Conservation (phyloP, 2,797 vertebrate species). For the Antennarius maculatus region DNA sequence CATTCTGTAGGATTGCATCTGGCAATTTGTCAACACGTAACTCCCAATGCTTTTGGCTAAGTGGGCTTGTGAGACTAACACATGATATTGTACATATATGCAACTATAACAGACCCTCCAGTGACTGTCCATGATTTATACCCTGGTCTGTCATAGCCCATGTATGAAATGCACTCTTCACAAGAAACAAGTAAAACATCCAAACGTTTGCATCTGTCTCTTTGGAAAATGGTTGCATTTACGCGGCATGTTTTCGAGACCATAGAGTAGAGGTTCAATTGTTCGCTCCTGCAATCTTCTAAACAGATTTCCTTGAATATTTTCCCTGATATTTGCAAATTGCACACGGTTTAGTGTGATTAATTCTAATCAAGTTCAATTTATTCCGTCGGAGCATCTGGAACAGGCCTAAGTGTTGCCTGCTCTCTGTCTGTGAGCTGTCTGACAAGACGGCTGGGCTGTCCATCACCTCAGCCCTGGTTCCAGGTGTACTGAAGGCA, state of each 20-base stretch:
- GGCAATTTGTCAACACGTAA: constrained; percentile 33
- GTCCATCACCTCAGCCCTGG: constrained; percentile 73
- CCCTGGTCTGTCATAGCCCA: constrained; percentile 24
- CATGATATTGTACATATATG: constrained; percentile 8
- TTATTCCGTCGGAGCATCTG: constrained; percentile 84
- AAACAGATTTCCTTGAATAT: constrained; percentile 67
- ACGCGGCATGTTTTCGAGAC: constrained; percentile 23
- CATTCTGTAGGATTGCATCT: constrained; percentile 14
- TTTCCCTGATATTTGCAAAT: constrained; percentile 79
- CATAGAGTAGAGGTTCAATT: constrained; percentile 33
- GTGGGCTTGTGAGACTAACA: constrained; percentile 28
- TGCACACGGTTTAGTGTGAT: constrained; percentile 75
- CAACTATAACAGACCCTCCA: constrained; percentile 28
- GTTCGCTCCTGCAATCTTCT: constrained; percentile 35
- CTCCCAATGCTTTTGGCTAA: constrained; percentile 24
- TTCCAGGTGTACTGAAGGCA: constrained; percentile 81
- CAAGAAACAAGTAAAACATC: constrained; percentile 25
- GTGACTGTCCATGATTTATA: constrained; percentile 19
- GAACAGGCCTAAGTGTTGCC: constrained; percentile 72
- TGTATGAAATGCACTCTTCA: constrained; percentile 6
- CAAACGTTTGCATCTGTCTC: constrained; percentile 35
- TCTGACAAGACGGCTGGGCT: constrained; percentile 70
- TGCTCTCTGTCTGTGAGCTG: constrained; percentile 68
- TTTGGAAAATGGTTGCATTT: constrained; percentile 23
- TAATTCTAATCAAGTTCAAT: constrained; percentile 86